Percentiles rank a stretch among this genome's conserved stretches.
These are phyloP conservation scores for Mayetiola destructor DNA, from an alignment of 2,888 invertebrate species.

Conservation along the genomic window DNA sequence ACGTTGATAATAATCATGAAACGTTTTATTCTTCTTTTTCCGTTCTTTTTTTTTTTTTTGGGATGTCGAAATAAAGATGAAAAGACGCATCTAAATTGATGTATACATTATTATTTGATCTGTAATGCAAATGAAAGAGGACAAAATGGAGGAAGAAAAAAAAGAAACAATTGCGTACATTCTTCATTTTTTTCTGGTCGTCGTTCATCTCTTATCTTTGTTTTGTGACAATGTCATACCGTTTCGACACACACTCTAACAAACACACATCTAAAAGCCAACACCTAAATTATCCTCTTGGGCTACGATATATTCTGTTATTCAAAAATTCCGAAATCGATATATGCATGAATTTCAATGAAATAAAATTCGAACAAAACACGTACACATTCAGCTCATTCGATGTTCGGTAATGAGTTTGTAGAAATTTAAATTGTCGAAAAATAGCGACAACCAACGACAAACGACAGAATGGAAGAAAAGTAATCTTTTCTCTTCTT, in stretches of 20 bases:
- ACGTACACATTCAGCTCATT: no score
- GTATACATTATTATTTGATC: not conserved
- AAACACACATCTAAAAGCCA: not conserved
- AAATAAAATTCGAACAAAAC: no score
- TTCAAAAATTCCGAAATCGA: no score
- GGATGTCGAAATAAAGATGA: not conserved
- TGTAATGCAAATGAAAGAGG: slow-evolving; percentile 12
- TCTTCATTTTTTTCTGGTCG: not conserved
- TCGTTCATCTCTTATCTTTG: not conserved
- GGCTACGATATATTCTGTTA: no score
- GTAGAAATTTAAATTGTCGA: no score
- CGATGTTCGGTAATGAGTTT: no score
- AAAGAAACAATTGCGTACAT: slow-evolving; percentile 8
- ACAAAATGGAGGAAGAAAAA: no score
- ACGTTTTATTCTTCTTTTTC: not conserved
- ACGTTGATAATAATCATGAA: not conserved
- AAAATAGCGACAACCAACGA: no score
- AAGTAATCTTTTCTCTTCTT: no score
- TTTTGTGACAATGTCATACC: not conserved
- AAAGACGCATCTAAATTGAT: not conserved
- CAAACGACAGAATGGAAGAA: no score
- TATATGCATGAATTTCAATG: no score
- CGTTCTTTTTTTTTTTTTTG: not conserved
- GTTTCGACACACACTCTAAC: not conserved
- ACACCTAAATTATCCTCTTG: no score